Base-by-base conservation (phyloP, 2,113 vertebrate species). In the Diphyllodes magnificus region DNA sequence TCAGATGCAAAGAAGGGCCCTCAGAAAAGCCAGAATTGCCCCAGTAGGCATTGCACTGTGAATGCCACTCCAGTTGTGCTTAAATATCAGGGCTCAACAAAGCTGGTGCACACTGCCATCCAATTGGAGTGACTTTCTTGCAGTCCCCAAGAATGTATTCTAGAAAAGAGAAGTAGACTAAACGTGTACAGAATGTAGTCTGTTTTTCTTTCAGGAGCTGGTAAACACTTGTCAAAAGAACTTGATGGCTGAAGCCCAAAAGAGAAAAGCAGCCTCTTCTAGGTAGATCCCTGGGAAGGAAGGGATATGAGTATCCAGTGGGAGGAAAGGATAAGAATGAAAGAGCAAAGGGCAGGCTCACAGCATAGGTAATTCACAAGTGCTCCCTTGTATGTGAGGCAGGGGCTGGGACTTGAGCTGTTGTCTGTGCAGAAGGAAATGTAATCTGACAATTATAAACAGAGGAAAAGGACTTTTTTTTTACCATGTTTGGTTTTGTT, bases 291-390 rank as follows among this genome's bases (percentile, higher is more conserved):
- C 39, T 16, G 40, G 49, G 33, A 42, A 51, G 44, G 33, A 42
- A 76, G 18, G 21, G 8, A 19, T 33, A 1, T 19, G n/a, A 65
- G 14, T 24, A 39, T 18, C 5, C 39, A 11, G 17, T 40, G 18
- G 13, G 22, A 60, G 51, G 33, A 7, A 56, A 47, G 16, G 15
- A 3, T 24, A 56, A 69, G 69, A 49, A 35, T 47, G 25, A 4
- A 35, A 61, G n/a, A 35, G 33, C 13, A 12, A 66, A 84, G 28
- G 18, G 45, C 27, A 31, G 81, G 35, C 31, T 91, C 27, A 8
- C 11, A 73, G 19, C 30, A 3, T 0, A 56, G 37, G 13, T 27
- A 30, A 61, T 24, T 61, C 6, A 4, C 2, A 4, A 19, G 7
- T 60, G 15, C 17, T 44, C 8, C 31, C 18, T 25, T 0, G 1